Evolutionary conservation across 2,888 invertebrate species (phyloP), one percentile per base, ranked within the genome.

Genomic region (Shargacucullia verbasci): DNA sequence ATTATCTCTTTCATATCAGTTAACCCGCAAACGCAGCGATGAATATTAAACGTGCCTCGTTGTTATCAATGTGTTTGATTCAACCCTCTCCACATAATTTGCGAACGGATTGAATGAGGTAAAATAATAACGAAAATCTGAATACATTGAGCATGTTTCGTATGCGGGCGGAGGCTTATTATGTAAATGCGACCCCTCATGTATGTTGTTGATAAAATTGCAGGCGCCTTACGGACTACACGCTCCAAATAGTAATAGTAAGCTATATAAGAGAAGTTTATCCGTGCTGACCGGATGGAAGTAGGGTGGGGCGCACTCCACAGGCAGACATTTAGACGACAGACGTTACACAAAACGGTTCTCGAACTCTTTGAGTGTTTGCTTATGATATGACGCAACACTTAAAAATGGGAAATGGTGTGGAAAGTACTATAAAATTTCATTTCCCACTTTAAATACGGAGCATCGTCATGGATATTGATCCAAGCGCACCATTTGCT

Each of bases 101-200:
- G 69, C 65, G 67, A 70, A 73, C 67, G 80, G 71, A 85, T 86
- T 83, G 85, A 84, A 84, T 83, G 81, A 83, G 84, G 86, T 85
- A 84, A 88, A 89, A 87, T 89, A 90, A 89, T 91, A 88, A 88
- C 83, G 81, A 80, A 87, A 89, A 88, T 88, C 86, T 85, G 86
- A 83, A 86, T 86, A 85, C 83, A 82, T 83, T 70, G 76, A 61
- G 71, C 70, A 75, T 76, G 80, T 78, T 81, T 77, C 83, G 83
- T 82, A 81, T 83, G 82, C 84, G 84, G 85, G 84, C 70, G 73
- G 58, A 64, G 76, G 80, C 80, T 86, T 87, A 89, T 90, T 92
- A 91, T 90, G 90, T 86, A 89, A 91, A 91, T 91, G 78, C 61
- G 81, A 86, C 83, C 86, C 85, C 83, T 83, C 83, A 81, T 86